Evolutionary conservation across 2,888 invertebrate genomes (phyloP).

Genomic region (Dorcus parallelipipedus): DNA sequence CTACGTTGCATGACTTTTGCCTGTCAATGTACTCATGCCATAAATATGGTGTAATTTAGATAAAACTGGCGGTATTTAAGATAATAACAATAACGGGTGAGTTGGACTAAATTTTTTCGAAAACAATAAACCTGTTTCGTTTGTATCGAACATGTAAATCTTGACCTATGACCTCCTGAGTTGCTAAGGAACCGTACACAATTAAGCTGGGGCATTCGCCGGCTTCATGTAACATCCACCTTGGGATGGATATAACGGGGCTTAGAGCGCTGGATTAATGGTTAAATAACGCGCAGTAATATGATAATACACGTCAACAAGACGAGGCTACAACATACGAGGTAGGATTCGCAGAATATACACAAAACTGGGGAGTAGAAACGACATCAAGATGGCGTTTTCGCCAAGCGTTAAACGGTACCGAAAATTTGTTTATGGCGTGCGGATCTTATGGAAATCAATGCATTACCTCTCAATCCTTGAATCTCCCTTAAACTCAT

Average conservation of each 20-base stretch:
- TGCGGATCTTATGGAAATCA: background rate
- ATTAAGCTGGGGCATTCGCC: no score
- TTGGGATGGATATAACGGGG: slow-evolving; percentile 5
- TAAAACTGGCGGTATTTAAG: no score
- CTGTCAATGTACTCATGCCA: no score
- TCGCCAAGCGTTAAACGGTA: no score
- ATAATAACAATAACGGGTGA: background rate
- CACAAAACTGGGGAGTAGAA: background rate
- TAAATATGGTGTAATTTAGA: no score
- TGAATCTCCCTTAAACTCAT: slow-evolving; percentile 60
- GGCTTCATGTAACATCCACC: no score
- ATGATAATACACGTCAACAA: slow-evolving; percentile 30
- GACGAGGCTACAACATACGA: slow-evolving; percentile 35
- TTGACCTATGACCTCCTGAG: slow-evolving; percentile 17
- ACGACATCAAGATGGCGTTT: no score
- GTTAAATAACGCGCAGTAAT: slow-evolving; percentile 28
- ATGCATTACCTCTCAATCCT: slow-evolving; percentile 60
- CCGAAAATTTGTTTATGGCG: no score
- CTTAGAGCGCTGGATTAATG: background rate
- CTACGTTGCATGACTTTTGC: no score
- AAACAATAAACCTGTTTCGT: slow-evolving; percentile 9
- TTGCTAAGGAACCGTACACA: slow-evolving; percentile 17
- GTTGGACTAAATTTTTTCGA: slow-evolving; percentile 4
- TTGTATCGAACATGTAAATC: slow-evolving; percentile 16
- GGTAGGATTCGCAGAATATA: background rate